Percentiles rank a stretch among this genome's conserved stretches.
phyloP scores from a whole-genome alignment of 1,140 invertebrate genomes.

The Apis dorsata region DNA sequence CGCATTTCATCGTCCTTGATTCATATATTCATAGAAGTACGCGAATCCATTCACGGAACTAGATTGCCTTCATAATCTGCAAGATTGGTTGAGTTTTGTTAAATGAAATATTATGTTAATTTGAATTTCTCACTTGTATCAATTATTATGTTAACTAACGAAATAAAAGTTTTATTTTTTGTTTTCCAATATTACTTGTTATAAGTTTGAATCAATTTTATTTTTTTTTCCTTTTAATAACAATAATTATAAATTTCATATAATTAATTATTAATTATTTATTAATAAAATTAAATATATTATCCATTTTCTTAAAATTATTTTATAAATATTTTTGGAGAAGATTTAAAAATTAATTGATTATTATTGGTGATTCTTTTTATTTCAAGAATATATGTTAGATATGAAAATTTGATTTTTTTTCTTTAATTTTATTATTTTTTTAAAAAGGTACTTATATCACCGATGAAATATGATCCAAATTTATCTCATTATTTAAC shows the following conservation, averaged over 20 bases:
- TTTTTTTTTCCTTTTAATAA: background rate
- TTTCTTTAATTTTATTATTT: too few relatives aligned
- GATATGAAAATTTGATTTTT: too few relatives aligned
- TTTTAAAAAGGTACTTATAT: too few relatives aligned
- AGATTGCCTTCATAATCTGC: background rate
- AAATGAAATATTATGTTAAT: background rate
- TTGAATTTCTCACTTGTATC: background rate
- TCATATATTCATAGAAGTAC: background rate
- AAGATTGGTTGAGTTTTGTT: background rate
- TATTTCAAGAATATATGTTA: too few relatives aligned
- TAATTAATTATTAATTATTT: too few relatives aligned
- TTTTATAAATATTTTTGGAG: too few relatives aligned
- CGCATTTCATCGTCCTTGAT: conserved; percentile 11
- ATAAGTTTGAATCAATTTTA: background rate
- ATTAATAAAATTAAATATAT: too few relatives aligned
- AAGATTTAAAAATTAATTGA: too few relatives aligned
- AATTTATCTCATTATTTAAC: too few relatives aligned
- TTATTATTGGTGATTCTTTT: too few relatives aligned
- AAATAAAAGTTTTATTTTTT: background rate
- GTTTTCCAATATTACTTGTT: background rate
- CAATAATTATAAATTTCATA: background rate
- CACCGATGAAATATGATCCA: too few relatives aligned
- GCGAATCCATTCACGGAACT: conserved; percentile 1
- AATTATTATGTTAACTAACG: background rate
- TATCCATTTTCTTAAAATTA: too few relatives aligned